Evolutionary conservation across 2,888 invertebrate species (phyloP), one percentile per base, ranked within the genome.

Genomic region (Oscheius sp.): DNA sequence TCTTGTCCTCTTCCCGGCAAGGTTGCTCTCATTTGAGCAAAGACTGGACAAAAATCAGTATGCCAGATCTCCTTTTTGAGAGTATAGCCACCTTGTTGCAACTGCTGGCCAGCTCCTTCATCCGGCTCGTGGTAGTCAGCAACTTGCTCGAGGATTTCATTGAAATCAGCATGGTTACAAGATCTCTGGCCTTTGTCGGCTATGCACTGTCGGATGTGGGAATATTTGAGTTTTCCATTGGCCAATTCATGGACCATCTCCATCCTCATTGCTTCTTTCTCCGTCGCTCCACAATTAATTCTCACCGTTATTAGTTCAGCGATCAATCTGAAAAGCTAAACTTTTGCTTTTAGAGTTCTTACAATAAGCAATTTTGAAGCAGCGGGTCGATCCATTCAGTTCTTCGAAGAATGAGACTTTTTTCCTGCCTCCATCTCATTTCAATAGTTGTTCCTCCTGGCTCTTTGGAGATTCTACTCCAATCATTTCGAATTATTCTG

Each of bases 261-360:
- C 46, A 20, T 17, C 37, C 52, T 63, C 29, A 45, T 42, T 2
- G 42, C 23, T 55, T 76, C 72, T 33, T 69, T 50, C n/a, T 69
- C 37, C 15, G 64, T 69, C 3, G 70, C 72, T 34, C 76, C 80
- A 15, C 71, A 72, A 52, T 77, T 73, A 17, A 76, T 69, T 8
- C 75, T 70, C 34, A 76, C 66, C 10, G 78, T 72, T 3, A 84
- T 66, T 3, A 82, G 34, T 39, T 84, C 80, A 20, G 81, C 70
- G 29, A 82, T 66, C 10, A 82, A 68, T 48, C 79, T 79, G 67
- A 65, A 76, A 70, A 48, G 3, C 6, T 17, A 45, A 10, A 10
- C 46, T 45, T 45, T 45, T 45, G n/a, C 6, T 45, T 17, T 15
- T 27, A 42, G 10, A 4, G 27, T 12, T 8, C 42, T 33, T 39